Evolutionary conservation across 2,888 invertebrate species (phyloP).

Genomic region (Campaea margaritaria): DNA sequence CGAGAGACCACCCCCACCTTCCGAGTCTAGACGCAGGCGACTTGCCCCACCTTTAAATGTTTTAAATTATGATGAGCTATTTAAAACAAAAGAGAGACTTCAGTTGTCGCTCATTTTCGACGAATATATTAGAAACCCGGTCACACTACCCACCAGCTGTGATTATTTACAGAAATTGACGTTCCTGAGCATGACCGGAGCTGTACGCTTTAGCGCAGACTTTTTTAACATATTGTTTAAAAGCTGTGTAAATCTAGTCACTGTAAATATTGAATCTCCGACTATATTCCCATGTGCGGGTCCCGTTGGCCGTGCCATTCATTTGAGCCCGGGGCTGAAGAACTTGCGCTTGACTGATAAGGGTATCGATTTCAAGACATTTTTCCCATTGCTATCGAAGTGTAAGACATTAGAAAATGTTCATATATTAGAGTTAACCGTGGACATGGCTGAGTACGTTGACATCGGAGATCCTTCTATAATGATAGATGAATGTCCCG

Average conservation of each 20-base stretch:
- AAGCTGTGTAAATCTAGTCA: slow-evolving; percentile 60
- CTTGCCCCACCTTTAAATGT: slow-evolving; percentile 46
- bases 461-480: slow-evolving; percentile 53
- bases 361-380: slow-evolving; percentile 56
- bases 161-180: slow-evolving; percentile 68
- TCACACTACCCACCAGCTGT: slow-evolving; percentile 51
- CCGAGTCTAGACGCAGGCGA: slow-evolving; percentile 47
- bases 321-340: slow-evolving; percentile 59
- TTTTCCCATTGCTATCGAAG: slow-evolving; percentile 62
- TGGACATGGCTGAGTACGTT: slow-evolving; percentile 42
- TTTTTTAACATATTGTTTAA: slow-evolving; percentile 70
- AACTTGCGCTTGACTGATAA: slow-evolving; percentile 66
- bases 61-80: slow-evolving; percentile 63
- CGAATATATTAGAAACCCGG: slow-evolving; percentile 45
- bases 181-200: slow-evolving; percentile 64
- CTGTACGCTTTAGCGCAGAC: slow-evolving; percentile 54
- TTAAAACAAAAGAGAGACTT: slow-evolving; percentile 52
- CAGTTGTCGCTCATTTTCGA: slow-evolving; percentile 58
- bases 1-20: slow-evolving; percentile 19
- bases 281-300: slow-evolving; percentile 48
- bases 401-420: slow-evolving; percentile 69
- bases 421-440: slow-evolving; percentile 56
- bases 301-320: slow-evolving; percentile 54
- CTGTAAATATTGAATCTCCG: slow-evolving; percentile 60
- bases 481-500: slow-evolving; percentile 61